Percentiles rank a stretch among this genome's conserved stretches.
Conservation (phyloP, 2,888 invertebrate genomes). For the Acanthosoma haemorrhoidale region DNA sequence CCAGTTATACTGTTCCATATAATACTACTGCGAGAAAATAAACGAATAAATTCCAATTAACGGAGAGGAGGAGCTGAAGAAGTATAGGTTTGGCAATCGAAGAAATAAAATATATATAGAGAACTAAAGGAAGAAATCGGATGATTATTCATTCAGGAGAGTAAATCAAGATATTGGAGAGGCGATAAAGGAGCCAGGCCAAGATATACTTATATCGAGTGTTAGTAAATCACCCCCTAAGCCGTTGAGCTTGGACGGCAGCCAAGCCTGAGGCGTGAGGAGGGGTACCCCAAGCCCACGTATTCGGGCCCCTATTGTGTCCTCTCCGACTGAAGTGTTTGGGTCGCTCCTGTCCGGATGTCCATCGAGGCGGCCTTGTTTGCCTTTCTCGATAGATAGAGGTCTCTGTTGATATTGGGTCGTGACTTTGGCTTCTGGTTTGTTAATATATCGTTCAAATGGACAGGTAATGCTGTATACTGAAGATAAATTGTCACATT, state of each 20-base stretch:
- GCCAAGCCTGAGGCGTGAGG: background rate
- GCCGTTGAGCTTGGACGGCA: background rate
- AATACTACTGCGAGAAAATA: too few relatives aligned
- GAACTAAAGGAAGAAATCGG: too few relatives aligned
- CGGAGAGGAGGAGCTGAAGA: too few relatives aligned
- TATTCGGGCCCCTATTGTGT: background rate
- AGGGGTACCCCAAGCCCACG: background rate
- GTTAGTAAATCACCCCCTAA: background rate
- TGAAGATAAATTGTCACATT: too few relatives aligned
- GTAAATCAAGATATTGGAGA: background rate
- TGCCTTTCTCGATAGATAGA: background rate
- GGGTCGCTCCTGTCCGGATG: background rate
- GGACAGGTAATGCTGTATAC: too few relatives aligned
- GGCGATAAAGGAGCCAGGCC: background rate
- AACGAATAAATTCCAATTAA: too few relatives aligned
- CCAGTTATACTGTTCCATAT: too few relatives aligned
- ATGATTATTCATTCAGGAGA: background rate
- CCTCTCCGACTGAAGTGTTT: background rate
- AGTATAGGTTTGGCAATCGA: too few relatives aligned
- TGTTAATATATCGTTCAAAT: too few relatives aligned
- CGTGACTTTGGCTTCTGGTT: too few relatives aligned
- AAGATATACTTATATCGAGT: conserved; percentile 18
- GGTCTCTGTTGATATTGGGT: too few relatives aligned
- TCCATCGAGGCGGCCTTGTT: background rate
- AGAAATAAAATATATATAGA: background rate